Percentiles rank a stretch among this genome's conserved stretches.
These are phyloP conservation scores for Gymnarchus niloticus DNA, from an alignment of 2,113 vertebrate species.

Conservation along the genomic window DNA sequence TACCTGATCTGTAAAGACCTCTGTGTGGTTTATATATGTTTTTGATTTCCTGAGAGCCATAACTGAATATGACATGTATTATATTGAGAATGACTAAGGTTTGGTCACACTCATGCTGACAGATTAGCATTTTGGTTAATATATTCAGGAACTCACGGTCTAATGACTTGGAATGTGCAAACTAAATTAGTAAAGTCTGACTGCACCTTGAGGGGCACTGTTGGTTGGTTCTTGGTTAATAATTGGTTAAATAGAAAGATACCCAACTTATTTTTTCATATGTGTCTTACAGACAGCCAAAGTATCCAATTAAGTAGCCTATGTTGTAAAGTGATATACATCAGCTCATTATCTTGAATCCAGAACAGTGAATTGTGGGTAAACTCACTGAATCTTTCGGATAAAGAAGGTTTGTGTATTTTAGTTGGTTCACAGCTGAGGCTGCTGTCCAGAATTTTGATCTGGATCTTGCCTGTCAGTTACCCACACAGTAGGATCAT, in stretches of 20 bases:
- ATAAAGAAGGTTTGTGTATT: not conserved
- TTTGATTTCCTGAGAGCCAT: not conserved
- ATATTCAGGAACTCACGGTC: not conserved
- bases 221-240: not conserved
- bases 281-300: not conserved
- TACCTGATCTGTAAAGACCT: not conserved
- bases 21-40: not conserved
- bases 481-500: not conserved
- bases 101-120: not conserved
- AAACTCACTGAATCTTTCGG: not conserved
- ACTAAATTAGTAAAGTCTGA: slow-evolving; percentile 15
- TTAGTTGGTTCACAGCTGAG: not conserved
- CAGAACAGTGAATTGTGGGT: not conserved
- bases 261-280: not conserved
- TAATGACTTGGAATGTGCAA: not conserved
- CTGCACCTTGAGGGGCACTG: not conserved
- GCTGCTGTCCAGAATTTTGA: not conserved
- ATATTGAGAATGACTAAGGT: not conserved
- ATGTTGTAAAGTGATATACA: not conserved
- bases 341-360: not conserved
- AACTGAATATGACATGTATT: not conserved
- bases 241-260: slow-evolving; percentile 15
- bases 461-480: not conserved
- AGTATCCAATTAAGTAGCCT: not conserved
- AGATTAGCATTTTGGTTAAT: not conserved